These are phyloP conservation scores for Eretmochelys imbricata DNA, from an alignment of 2,113 vertebrate genomes.

Conservation along the genomic window DNA sequence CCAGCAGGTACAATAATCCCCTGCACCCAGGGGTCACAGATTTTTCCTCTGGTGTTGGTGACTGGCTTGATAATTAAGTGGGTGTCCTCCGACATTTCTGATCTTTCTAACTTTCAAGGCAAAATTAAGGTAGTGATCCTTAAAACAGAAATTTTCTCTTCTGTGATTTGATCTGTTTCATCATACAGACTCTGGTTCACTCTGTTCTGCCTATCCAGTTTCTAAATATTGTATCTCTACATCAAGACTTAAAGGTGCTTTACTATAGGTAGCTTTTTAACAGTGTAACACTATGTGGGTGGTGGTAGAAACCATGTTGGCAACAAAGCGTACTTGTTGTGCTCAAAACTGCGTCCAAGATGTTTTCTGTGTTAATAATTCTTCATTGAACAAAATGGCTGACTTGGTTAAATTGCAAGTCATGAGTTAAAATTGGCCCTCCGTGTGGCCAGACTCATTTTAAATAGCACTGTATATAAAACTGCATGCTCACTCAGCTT, in stretches of 20 bases:
- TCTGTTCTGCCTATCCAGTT: conserved; percentile 57
- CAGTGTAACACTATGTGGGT: background rate
- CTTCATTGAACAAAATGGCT: background rate
- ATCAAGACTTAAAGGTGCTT: conserved; percentile 31
- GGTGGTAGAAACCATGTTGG: background rate
- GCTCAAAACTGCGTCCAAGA: conserved; percentile 11
- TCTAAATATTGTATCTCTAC: conserved; percentile 45
- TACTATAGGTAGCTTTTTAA: conserved; percentile 6
- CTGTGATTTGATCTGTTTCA: background rate
- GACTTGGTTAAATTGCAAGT: conserved; percentile 26
- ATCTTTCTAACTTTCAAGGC: conserved; percentile 70
- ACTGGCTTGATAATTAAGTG: conserved; percentile 72
- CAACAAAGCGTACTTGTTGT: background rate
- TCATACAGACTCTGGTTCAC: conserved; percentile 31
- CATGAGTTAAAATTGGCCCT: background rate
- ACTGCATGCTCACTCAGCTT: background rate
- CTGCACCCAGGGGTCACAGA: conserved; percentile 73
- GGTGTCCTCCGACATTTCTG: conserved; percentile 72
- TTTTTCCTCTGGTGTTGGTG: conserved; percentile 81
- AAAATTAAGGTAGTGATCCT: conserved; percentile 58
- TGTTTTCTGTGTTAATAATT: conserved; percentile 59
- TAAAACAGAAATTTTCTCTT: conserved; percentile 45
- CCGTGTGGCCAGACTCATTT: background rate
- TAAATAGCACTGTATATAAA: background rate
- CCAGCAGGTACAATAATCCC: conserved; percentile 93